Percentiles rank a stretch among this genome's conserved stretches.
Conservation (phyloP, 2,113 vertebrate species). For the Pongo pygmaeus region DNA sequence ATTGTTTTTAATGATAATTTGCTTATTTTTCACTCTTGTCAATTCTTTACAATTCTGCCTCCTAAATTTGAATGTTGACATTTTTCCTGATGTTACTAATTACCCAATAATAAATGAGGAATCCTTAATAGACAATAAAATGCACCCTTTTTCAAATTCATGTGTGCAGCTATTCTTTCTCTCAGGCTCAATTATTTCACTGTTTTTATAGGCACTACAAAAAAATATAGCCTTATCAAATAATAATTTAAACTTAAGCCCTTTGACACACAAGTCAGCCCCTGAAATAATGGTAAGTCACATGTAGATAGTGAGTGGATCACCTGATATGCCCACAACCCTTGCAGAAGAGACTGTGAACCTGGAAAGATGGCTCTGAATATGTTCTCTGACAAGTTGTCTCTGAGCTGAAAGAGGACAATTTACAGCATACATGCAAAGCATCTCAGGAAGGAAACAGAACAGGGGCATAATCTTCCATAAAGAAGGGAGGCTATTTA, state of each 20-base stretch:
- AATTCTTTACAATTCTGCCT: background rate
- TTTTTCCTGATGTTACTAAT: background rate
- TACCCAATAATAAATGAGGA: background rate
- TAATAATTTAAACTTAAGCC: background rate
- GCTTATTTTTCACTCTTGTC: background rate
- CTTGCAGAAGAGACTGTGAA: background rate
- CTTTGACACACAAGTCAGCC: background rate
- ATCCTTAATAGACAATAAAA: background rate
- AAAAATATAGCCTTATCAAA: background rate
- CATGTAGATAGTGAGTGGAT: background rate
- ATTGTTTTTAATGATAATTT: background rate
- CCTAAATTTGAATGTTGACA: background rate
- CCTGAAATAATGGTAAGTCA: background rate
- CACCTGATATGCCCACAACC: background rate
- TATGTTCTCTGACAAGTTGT: constrained; percentile 10
- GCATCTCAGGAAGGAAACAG: constrained; percentile 56
- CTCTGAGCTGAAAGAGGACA: constrained; percentile 65
- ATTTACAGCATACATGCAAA: constrained; percentile 75
- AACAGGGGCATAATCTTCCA: constrained; percentile 65
- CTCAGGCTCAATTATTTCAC: background rate
- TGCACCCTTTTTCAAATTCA: background rate
- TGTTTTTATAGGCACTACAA: background rate
- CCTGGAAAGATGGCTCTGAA: constrained; percentile 43
- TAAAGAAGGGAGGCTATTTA: constrained; percentile 69
- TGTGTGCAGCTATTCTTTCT: background rate